A percentile compares a stretch with the other conserved stretches of the same genome.
These are phyloP conservation scores for Sepioteuthis lessoniana DNA, from an alignment of 2,888 invertebrate species.

Conservation along the genomic window DNA sequence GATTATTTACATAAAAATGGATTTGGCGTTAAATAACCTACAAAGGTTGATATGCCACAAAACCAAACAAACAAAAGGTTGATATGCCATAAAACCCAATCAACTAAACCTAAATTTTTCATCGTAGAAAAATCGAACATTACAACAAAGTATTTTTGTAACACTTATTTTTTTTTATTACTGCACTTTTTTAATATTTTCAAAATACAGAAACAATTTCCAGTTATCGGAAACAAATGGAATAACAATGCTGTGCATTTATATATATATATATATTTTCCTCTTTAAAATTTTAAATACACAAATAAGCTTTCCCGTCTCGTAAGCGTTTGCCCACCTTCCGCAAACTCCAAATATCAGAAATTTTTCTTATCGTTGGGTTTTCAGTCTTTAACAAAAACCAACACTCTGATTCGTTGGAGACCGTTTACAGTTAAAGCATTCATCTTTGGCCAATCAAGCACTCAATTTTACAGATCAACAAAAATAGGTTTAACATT, in stretches of 20 bases:
- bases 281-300: background rate
- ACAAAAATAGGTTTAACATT: background rate
- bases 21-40: too few species aligned
- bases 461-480: background rate
- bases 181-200: slow-evolving; percentile 20
- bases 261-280: background rate
- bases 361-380: background rate
- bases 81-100: too few species aligned
- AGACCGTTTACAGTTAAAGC: background rate
- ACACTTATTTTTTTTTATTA: background rate
- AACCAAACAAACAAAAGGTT: too few species aligned
- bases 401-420: background rate
- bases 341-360: background rate
- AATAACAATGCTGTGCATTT: slow-evolving; percentile 33
- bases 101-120: too few species aligned
- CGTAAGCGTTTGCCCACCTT: background rate
- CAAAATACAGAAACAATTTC: slow-evolving; percentile 16
- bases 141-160: background rate
- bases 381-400: background rate
- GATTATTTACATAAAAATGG: too few species aligned
- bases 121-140: too few species aligned
- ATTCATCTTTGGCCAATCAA: background rate
- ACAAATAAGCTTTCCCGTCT: slow-evolving; percentile 33
- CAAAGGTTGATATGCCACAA: too few species aligned
- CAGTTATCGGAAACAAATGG: slow-evolving; percentile 38